Evolutionary conservation across 2,113 vertebrate species (phyloP), one percentile per base, ranked within the genome.

Genomic region (Sinocyclocheilus anshuiensis): DNA sequence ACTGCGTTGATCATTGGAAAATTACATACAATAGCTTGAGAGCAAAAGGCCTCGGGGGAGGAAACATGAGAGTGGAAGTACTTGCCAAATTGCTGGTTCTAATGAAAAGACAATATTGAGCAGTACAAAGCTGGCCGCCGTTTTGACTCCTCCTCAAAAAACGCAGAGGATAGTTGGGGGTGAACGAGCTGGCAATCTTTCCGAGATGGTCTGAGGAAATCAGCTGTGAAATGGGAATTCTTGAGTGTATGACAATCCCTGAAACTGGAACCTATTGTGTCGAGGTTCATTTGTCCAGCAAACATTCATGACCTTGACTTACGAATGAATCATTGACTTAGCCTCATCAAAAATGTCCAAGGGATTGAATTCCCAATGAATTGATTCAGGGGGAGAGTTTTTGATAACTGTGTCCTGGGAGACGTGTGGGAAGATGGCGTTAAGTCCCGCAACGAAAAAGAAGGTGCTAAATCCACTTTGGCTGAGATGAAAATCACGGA

Each of bases 171-270:
- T 65, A 55, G 50, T 81, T 65, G 77, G 50, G 72, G 50, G 55
- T 77, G 74, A 89, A 89, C 81, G 61, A 77, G 71, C 78, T 78
- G 71, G 65, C 85, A 86, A 86, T 88, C 78, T 87, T 57, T 67
- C 83, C n/a, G 53, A 85, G 79, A 87, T 61, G 75, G 77, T 72
- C 76, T 48, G 85, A 86, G 81, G 87, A 90, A 90, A 88, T 88
- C 86, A 84, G 45, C 61, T 89, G 86, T 89, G 87, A 90, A 90
- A 91, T 91, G 82, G 84, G 88, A 91, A 86, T 84, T 22, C 71
- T 79, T 63, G 53, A 76, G 82, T 86, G 81, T 88, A 83, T 57
- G 75, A 87, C 84, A 76, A 76, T 88, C 79, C 75, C 83, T 57
- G 39, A 77, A 82, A 86, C 81, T 72, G 85, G 63, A 79, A 80